Conservation (phyloP, 1,140 invertebrate species). For the Latrodectus geometricus region DNA sequence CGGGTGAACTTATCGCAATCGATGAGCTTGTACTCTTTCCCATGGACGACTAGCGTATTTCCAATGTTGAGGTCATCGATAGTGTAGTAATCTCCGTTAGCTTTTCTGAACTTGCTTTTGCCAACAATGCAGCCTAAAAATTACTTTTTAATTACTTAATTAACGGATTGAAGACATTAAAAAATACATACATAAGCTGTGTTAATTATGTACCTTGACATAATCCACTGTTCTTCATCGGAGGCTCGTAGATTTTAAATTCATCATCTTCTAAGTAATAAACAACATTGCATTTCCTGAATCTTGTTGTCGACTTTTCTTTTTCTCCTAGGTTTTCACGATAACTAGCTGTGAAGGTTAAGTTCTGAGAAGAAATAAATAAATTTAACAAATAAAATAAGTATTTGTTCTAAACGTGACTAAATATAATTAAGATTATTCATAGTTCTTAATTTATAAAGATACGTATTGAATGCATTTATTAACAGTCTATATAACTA, state of each 20-base stretch:
- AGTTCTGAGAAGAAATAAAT: neutral
- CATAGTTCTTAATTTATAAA: too few relatives aligned
- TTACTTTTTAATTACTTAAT: neutral
- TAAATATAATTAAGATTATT: neutral
- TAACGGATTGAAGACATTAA: neutral
- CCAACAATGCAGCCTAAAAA: conserved; percentile 24
- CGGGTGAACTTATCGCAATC: conserved; percentile 49
- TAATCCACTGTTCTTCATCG: conserved; percentile 25
- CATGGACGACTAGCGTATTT: conserved; percentile 16
- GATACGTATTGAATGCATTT: neutral
- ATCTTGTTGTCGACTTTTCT: conserved; percentile 28
- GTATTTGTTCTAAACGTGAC: neutral
- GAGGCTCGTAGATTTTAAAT: conserved; percentile 51
- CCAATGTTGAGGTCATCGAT: conserved; percentile 52
- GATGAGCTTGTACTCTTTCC: conserved; percentile 24
- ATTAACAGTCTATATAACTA: too few relatives aligned
- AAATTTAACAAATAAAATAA: neutral
- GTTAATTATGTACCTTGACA: conserved; percentile 2
- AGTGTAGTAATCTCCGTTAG: conserved; percentile 31
- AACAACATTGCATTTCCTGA: conserved; percentile 29
- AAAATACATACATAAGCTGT: neutral
- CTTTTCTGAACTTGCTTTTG: conserved; percentile 18
- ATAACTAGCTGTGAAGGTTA: conserved; percentile 31
- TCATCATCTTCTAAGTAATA: conserved; percentile 54
- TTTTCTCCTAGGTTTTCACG: conserved; percentile 7